Evolutionary conservation across 2,888 invertebrate species (phyloP), one percentile per base, ranked within the genome.

Genomic region (Aplocera efformata): DNA sequence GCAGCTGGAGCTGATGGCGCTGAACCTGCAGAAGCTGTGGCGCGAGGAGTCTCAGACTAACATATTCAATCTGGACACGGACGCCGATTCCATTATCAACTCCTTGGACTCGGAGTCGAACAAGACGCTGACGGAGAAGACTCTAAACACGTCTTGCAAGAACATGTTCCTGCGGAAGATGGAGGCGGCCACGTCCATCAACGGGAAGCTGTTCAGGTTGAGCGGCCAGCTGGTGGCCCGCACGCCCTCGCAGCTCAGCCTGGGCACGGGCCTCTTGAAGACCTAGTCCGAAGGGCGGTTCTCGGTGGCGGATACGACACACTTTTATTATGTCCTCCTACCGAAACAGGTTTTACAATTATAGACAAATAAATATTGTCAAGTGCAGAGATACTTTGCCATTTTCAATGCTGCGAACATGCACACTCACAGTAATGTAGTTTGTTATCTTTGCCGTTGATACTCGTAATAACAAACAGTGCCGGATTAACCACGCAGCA

Each of bases 1-100:
- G 1, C 91, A 91, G 56, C 72, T 91, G 35, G 91, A 92, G 57
- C 68, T 92, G 48, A 90, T 91, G 90, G 89, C 90, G 3, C 68
- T 91, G 23, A 91, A 92, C 62, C 68, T 91, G 43, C 90, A 90
- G 56, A 89, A 90, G 51, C 68, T 91, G 25, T 91, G 86, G 86
- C 77, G 73, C 7, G 80, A 85, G 41, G 85, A 88, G 50, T 86
- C 86, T 0, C 83, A 83, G 37, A 81, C 82, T 0, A 85, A 84
- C 36, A 66, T 84, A 11, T 64, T 80, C 3, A 79, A 77, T 40
- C 30, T 75, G 24, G 81, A 83, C 20, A 67, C 58, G 0, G 85
- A 86, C 34, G 72, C 79, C 0, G 84, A 85, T 34, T 85, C 83
- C 0, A 78, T 86, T 5, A 79, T 83, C 4, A 76, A 85, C 56